Evolutionary conservation across 2,888 invertebrate genomes (phyloP).

Genomic region (Scaeva pyrastri): DNA sequence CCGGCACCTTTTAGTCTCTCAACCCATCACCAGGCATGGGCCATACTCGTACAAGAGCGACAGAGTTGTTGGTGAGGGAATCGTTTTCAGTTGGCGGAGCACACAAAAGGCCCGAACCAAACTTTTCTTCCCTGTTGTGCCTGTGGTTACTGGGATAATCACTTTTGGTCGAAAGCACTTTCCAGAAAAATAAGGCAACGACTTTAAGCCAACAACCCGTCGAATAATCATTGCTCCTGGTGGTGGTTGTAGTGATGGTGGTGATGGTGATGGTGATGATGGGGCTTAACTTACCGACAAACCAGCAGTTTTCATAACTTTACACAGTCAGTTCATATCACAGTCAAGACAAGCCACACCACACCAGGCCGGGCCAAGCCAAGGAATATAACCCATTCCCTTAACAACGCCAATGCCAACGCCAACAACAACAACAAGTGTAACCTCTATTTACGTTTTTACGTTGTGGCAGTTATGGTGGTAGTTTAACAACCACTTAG

Average conservation of each 20-base stretch:
- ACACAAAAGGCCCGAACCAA: conserved; percentile 40
- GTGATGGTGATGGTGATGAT: conserved; percentile 57
- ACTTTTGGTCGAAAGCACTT: conserved; percentile 66
- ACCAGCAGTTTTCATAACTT: conserved; percentile 68
- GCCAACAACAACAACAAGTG: background rate
- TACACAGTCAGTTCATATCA: background rate
- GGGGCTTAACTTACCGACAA: conserved; percentile 65
- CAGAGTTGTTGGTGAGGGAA: too few relatives aligned
- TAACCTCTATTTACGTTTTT: conserved; percentile 41
- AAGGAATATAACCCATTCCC: too few relatives aligned
- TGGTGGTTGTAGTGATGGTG: conserved; percentile 49
- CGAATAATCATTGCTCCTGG: conserved; percentile 48
- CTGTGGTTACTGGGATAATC: conserved; percentile 70
- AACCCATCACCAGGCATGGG: background rate
- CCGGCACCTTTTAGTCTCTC: conserved; percentile 43
- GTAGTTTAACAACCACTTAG: conserved; percentile 73
- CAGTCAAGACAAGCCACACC: background rate
- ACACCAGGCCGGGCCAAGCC: background rate
- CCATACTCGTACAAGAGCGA: background rate
- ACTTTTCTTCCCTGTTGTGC: conserved; percentile 38
- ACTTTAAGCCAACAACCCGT: conserved; percentile 37
- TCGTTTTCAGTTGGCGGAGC: conserved; percentile 21
- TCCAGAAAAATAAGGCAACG: conserved; percentile 23
- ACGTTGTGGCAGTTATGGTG: conserved; percentile 57
- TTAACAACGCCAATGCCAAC: too few relatives aligned